Percentiles rank a stretch among this genome's conserved stretches.
Evolutionary conservation across 2,888 invertebrate species (phyloP).

Genomic region (Trisateles emortualis): DNA sequence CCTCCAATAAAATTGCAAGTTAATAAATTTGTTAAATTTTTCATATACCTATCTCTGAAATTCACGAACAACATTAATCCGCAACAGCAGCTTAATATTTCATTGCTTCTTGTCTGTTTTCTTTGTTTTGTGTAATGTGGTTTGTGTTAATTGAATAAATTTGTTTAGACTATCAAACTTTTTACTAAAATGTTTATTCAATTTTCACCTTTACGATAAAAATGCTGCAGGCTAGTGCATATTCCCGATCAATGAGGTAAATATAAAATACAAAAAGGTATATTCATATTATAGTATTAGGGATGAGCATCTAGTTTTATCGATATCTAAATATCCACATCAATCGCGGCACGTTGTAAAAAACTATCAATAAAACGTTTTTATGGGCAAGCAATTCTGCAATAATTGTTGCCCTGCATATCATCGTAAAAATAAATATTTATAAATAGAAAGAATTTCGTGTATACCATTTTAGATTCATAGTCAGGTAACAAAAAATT

Average conservation of each 20-base stretch:
- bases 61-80: too few species aligned
- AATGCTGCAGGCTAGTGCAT: not conserved
- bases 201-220: constrained; percentile 1
- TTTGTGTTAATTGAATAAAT: not conserved
- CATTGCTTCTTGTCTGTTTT: not conserved
- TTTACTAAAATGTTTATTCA: constrained; percentile 4
- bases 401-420: not conserved
- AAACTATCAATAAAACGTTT: not conserved
- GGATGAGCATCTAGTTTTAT: not conserved
- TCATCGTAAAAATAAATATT: not conserved
- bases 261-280: not conserved
- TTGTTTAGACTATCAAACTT: not conserved
- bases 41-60: too few species aligned
- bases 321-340: not conserved
- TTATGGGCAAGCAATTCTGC: not conserved
- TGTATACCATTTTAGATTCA: not conserved
- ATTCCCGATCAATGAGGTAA: not conserved
- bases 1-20: too few species aligned
- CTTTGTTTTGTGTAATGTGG: not conserved
- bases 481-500: too few species aligned
- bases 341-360: not conserved
- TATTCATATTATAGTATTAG: not conserved
- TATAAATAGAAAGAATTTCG: not conserved
- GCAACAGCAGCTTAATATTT: too few species aligned
- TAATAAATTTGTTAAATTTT: too few species aligned